Conservation (phyloP, 2,797 vertebrate species). For the Chloroceryle inda region DNA sequence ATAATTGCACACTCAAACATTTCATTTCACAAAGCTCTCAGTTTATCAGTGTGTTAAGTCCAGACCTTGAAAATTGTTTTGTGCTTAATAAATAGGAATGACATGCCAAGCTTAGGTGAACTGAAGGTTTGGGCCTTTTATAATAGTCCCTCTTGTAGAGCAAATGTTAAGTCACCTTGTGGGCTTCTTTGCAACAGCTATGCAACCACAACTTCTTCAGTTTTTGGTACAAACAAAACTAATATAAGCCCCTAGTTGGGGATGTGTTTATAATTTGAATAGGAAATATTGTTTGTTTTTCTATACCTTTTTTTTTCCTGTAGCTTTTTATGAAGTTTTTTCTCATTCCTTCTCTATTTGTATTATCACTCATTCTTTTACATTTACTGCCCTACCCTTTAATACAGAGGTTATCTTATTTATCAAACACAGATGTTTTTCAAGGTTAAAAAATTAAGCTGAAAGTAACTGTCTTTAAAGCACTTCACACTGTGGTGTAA, state of each 20-base stretch:
- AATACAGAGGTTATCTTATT: not conserved
- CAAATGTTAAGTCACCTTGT: not conserved
- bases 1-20: not conserved
- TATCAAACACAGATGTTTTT: not conserved
- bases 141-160: not conserved
- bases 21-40: not conserved
- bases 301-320: not conserved
- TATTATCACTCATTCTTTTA: not conserved
- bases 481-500: not conserved
- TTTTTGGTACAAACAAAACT: not conserved
- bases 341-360: not conserved
- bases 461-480: not conserved
- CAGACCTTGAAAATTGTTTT: not conserved
- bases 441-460: not conserved
- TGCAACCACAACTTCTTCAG: not conserved
- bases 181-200: not conserved
- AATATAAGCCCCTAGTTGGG: not conserved
- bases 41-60: not conserved
- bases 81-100: not conserved
- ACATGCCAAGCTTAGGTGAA: not conserved
- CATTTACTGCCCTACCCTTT: not conserved
- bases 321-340: not conserved
- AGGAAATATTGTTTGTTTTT: not conserved
- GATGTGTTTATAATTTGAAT: not conserved
- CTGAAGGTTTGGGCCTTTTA: not conserved